These are phyloP conservation scores for Cylas formicarius DNA, from an alignment of 1,140 invertebrate species.

Conservation along the genomic window DNA sequence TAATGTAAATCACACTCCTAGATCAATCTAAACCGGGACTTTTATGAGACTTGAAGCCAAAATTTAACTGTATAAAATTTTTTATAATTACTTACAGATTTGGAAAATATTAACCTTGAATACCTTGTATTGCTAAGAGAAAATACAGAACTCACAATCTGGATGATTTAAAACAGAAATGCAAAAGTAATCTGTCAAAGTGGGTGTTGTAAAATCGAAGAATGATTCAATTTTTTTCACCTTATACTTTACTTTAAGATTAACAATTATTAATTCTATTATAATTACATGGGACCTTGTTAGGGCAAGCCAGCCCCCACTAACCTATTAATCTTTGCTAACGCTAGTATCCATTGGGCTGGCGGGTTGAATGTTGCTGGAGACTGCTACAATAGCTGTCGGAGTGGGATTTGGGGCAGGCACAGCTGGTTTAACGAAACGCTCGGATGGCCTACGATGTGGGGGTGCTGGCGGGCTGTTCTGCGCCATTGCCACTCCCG, in stretches of 20 bases:
- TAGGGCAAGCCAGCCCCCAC: not conserved
- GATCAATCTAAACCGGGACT: too few relatives aligned
- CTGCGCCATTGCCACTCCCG: too few relatives aligned
- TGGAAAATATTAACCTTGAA: not conserved
- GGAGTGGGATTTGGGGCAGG: slow-evolving; percentile 41
- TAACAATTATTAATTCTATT: slow-evolving; percentile 1
- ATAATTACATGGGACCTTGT: not conserved
- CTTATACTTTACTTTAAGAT: not conserved
- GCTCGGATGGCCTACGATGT: slow-evolving; percentile 60
- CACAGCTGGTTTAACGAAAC: slow-evolving; percentile 71
- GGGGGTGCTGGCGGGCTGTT: slow-evolving; percentile 39
- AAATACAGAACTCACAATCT: not conserved
- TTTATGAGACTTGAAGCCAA: not conserved
- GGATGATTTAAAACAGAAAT: not conserved
- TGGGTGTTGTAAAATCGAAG: not conserved
- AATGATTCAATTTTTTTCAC: slow-evolving; percentile 1
- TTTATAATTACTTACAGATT: not conserved
- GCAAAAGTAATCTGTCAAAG: not conserved
- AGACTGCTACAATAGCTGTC: not conserved
- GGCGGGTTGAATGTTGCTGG: slow-evolving; percentile 46
- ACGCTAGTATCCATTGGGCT: slow-evolving; percentile 60
- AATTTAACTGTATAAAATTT: not conserved
- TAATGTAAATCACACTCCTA: too few relatives aligned
- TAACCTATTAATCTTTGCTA: slow-evolving; percentile 35
- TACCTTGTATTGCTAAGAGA: not conserved